phyloP scores from a whole-genome alignment of 2,113 vertebrate genomes.

The Ariopsis seemanni region DNA sequence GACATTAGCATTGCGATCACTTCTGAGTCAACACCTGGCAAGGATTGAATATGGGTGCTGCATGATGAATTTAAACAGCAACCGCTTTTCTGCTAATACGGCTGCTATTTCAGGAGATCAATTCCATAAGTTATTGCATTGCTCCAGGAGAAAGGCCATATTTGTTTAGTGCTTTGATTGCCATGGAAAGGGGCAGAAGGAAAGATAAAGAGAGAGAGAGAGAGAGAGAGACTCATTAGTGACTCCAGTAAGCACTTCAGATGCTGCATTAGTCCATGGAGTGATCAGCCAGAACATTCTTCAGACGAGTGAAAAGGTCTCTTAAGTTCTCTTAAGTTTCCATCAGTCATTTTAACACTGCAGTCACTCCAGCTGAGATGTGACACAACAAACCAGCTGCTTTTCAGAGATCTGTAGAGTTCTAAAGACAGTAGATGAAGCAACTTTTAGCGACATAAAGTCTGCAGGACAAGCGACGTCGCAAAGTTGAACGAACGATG shows the following conservation, averaged over 20 bases:
- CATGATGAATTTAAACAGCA: slow-evolving; percentile 46
- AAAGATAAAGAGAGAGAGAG: neutral
- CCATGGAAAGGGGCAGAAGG: slow-evolving; percentile 23
- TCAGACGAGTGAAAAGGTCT: neutral
- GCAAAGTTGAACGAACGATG: neutral
- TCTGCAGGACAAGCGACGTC: neutral
- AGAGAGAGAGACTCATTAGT: neutral
- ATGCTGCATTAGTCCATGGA: neutral
- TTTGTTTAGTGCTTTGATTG: slow-evolving; percentile 26
- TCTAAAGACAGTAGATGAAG: neutral
- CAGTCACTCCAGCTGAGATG: neutral
- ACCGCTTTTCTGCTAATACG: slow-evolving; percentile 35
- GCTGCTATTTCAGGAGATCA: slow-evolving; percentile 46
- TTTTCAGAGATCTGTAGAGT: neutral
- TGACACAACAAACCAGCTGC: neutral
- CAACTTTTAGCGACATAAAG: neutral
- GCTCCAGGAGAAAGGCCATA: slow-evolving; percentile 40
- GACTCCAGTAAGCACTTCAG: neutral
- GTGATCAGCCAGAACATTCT: neutral
- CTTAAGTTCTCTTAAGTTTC: neutral
- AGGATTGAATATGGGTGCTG: slow-evolving; percentile 48
- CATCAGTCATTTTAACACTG: neutral
- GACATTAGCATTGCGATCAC: slow-evolving; percentile 54
- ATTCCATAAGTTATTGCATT: slow-evolving; percentile 49
- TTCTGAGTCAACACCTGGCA: slow-evolving; percentile 58